Base-by-base conservation (phyloP, 2,797 vertebrate species). In the Micropoecilia bifurca region DNA sequence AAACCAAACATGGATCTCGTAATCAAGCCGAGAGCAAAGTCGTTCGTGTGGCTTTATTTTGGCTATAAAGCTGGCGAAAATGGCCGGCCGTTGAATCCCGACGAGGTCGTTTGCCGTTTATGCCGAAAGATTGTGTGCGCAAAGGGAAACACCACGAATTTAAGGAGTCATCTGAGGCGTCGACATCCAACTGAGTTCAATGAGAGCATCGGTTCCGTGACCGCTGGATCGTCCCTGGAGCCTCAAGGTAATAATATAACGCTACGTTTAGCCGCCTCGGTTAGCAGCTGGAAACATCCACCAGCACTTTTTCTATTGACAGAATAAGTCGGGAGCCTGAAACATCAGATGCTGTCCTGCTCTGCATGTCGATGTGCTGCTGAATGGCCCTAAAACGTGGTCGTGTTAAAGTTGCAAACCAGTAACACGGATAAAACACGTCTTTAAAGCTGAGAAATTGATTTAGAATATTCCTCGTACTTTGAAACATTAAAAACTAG, bases 111-210 rank as follows among this genome's bases (percentile, higher is more conserved):
- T 0, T 94, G 94, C 75, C 90, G 93, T 1, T 25, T 93, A 2
- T 94, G 94, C 71, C 72, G 94, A 20, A 90, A 93, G 63, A 91
- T 93, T 55, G 93, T 94, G 43, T 85, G 90, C 0, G 86, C 90
- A 2, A 94, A 94, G 86, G 89, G 91, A 36, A 94, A 92, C 63
- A 94, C 93, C 55, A 93, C 93, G 7, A 94, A 94, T 83, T 78
- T 94, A 66, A 89, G 93, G 85, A 93, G 92, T 75, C 93, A 95
- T 12, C 87, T 94, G 80, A 92, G 57, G 73, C 88, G 89, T 39
- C 89, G 91, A 72, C 94, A 94, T 71, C 87, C 90, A 8, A 88
- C 85, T 6, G 89, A 93, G 78, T 89, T 92, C 55, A 81, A 83
- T 13, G 87, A 92, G 63, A 73, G 73, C 41, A n/a, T 74, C 18